A percentile compares a stretch with the other conserved stretches of the same genome.
Conservation (phyloP, 2,888 invertebrate species). For the Nephrotoma guestfalica region DNA sequence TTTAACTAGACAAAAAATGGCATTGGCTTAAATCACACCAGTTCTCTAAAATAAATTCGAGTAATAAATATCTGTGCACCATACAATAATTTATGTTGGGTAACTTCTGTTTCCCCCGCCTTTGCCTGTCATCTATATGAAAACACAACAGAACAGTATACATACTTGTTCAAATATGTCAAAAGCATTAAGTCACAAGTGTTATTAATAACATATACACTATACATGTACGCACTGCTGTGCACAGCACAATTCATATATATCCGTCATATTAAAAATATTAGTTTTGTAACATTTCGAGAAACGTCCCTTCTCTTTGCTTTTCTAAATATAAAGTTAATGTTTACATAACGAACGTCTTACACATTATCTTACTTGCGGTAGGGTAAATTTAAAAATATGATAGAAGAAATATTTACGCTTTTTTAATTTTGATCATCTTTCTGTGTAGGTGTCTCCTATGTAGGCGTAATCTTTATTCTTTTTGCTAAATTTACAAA, state of each 20-base stretch:
- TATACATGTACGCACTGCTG: neutral
- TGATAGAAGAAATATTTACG: too few species aligned
- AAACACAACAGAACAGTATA: neutral
- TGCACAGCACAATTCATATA: neutral
- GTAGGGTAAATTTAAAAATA: neutral
- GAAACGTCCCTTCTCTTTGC: neutral
- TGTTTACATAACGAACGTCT: neutral
- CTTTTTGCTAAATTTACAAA: too few species aligned
- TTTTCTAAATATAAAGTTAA: too few species aligned
- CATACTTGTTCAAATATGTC: neutral
- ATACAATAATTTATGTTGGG: neutral
- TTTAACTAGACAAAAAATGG: neutral
- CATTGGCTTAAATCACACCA: neutral
- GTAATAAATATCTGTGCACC: neutral
- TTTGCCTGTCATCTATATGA: neutral
- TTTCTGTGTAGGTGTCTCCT: too few species aligned
- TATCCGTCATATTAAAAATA: neutral
- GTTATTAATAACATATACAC: neutral
- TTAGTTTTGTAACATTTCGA: neutral
- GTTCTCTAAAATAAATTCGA: neutral
- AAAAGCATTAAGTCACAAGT: slow-evolving; percentile 1
- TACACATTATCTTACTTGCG: neutral
- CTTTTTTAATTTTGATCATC: too few species aligned
- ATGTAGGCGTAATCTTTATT: too few species aligned
- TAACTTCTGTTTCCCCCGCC: neutral